Evolutionary conservation across 1,140 invertebrate species (phyloP).

Genomic region (Zophobas atratus): DNA sequence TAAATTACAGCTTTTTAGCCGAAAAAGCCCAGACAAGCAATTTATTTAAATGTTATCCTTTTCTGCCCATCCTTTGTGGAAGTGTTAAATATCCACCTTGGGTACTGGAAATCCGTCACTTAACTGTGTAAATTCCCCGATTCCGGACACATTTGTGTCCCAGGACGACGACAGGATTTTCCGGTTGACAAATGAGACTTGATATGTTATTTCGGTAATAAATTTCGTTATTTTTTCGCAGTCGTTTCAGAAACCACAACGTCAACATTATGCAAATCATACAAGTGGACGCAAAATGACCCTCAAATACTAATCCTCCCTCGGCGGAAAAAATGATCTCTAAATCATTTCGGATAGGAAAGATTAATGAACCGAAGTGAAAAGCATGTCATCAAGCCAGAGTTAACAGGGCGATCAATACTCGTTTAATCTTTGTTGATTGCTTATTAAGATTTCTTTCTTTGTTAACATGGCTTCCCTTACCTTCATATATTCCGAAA

Average conservation of each 20-base stretch:
- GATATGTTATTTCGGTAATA: slow-evolving; percentile 44
- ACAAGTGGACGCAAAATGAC: no score
- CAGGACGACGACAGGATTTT: slow-evolving; percentile 46
- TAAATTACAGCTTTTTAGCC: slow-evolving; percentile 5
- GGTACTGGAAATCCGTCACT: slow-evolving; percentile 46
- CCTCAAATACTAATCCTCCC: no score
- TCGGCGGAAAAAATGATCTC: neutral
- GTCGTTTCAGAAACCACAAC: slow-evolving; percentile 4
- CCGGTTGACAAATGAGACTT: slow-evolving; percentile 46
- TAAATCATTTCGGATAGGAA: slow-evolving; percentile 23
- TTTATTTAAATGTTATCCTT: slow-evolving; percentile 40
- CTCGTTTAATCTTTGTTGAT: slow-evolving; percentile 42
- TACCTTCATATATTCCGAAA: slow-evolving; percentile 23
- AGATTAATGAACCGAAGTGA: slow-evolving; percentile 41
- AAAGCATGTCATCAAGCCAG: slow-evolving; percentile 16
- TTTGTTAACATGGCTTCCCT: slow-evolving; percentile 18
- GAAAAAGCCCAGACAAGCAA: slow-evolving; percentile 24
- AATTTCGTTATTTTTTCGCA: slow-evolving; percentile 29
- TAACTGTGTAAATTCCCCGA: slow-evolving; percentile 43
- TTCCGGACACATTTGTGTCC: slow-evolving; percentile 45
- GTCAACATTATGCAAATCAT: no score
- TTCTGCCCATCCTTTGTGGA: slow-evolving; percentile 28
- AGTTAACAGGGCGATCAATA: slow-evolving; percentile 43
- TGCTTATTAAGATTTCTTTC: slow-evolving; percentile 46
- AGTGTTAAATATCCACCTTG: slow-evolving; percentile 48